Conservation (phyloP, 2,888 invertebrate genomes). For the Asteroscopus sphinx region DNA sequence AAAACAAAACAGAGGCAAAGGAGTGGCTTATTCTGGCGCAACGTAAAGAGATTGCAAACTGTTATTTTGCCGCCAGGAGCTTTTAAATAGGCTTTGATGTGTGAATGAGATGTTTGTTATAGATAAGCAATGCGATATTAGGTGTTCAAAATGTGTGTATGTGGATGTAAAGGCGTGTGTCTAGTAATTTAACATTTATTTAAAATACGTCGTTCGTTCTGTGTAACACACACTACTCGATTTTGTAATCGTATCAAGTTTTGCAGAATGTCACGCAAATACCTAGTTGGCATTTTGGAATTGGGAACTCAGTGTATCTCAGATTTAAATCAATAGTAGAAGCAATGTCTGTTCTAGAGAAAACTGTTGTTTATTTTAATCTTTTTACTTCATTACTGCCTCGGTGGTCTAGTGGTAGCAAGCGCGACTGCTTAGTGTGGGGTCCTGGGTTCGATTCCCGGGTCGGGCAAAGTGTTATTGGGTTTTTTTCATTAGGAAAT, state of each 20-base stretch:
- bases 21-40: background rate
- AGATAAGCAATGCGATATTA: constrained; percentile 60
- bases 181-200: constrained; percentile 37
- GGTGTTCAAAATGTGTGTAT: constrained; percentile 22
- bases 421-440: no score
- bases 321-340: background rate
- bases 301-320: background rate
- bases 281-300: constrained; percentile 24
- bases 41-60: constrained; percentile 10
- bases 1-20: constrained; percentile 3
- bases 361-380: no score
- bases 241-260: constrained; percentile 25
- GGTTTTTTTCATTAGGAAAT: no score
- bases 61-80: constrained; percentile 73
- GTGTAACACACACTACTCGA: constrained; percentile 4
- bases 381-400: no score
- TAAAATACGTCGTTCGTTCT: constrained; percentile 10
- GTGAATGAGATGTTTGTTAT: constrained; percentile 68
- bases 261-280: constrained; percentile 31
- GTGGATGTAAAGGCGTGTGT: constrained; percentile 27
- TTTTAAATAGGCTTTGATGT: constrained; percentile 84
- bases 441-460: no score
- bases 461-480: no score
- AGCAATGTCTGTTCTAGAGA: no score
- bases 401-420: no score